Evolutionary conservation across 1,140 invertebrate species (phyloP).

Genomic region (Brachionus plicatilis): DNA sequence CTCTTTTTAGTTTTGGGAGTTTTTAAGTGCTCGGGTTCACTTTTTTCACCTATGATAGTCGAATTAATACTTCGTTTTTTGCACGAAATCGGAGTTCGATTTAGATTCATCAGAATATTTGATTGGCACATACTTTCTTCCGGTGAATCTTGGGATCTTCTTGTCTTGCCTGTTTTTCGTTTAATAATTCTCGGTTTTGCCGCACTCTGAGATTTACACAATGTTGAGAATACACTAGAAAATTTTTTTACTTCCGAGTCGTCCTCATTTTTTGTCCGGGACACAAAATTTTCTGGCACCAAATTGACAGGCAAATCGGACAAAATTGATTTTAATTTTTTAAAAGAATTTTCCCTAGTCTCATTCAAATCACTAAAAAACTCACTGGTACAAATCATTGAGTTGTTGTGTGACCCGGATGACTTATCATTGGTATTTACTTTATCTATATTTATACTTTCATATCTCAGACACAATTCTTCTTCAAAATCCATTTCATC

Average conservation of each 20-base stretch:
- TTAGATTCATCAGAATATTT: neutral
- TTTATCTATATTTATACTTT: constrained; percentile 36
- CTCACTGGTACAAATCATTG: neutral
- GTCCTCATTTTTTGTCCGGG: neutral
- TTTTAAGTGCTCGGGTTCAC: neutral
- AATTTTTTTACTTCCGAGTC: neutral
- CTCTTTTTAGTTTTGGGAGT: constrained; percentile 11
- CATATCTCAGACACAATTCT: constrained; percentile 22
- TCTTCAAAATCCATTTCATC: constrained; percentile 26
- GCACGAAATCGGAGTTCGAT: neutral
- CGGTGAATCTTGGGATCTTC: neutral
- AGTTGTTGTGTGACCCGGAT: neutral
- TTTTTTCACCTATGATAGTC: neutral
- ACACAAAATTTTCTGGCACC: neutral
- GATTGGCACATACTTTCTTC: neutral
- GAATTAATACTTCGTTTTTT: neutral
- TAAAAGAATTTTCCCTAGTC: neutral
- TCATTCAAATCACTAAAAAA: neutral
- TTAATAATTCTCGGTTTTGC: neutral
- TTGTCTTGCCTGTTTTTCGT: neutral
- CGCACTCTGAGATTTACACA: neutral
- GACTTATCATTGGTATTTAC: neutral
- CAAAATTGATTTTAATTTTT: neutral
- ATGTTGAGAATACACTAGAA: neutral
- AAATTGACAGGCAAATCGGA: constrained; percentile 24